Percentiles rank a stretch among this genome's conserved stretches.
These are phyloP conservation scores for Sceloporus undulatus DNA, from an alignment of 2,113 vertebrate species.

Conservation along the genomic window DNA sequence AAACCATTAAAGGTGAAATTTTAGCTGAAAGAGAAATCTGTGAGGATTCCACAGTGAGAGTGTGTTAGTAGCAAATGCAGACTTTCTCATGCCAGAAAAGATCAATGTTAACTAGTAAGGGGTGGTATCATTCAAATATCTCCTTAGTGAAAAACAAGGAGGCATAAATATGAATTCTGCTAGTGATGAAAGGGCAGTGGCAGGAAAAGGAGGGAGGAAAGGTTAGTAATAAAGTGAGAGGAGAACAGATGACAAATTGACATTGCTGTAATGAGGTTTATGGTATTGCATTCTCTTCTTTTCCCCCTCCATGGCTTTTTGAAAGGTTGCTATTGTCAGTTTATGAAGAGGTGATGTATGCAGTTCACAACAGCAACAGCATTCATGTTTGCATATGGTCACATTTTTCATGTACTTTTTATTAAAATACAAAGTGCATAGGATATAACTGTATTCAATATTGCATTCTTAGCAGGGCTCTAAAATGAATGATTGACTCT, in stretches of 20 bases:
- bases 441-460: neutral
- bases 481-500: neutral
- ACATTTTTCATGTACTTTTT: neutral
- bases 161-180: conserved; percentile 45
- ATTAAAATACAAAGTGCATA: neutral
- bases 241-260: conserved; percentile 15
- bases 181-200: conserved; percentile 29
- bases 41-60: conserved; percentile 21
- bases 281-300: neutral
- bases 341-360: neutral
- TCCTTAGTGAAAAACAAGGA: conserved; percentile 41
- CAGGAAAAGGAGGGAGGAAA: conserved; percentile 27
- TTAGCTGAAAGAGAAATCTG: conserved; percentile 38
- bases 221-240: conserved; percentile 7
- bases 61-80: neutral
- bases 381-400: neutral
- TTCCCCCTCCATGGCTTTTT: neutral
- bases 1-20: conserved; percentile 10
- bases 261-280: neutral
- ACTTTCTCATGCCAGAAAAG: conserved; percentile 44
- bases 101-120: conserved; percentile 23
- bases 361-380: neutral
- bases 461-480: neutral
- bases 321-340: neutral
- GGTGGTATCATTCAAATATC: conserved; percentile 41